phyloP scores from a whole-genome alignment of 2,113 vertebrate species.

The Rhinoderma darwinii region DNA sequence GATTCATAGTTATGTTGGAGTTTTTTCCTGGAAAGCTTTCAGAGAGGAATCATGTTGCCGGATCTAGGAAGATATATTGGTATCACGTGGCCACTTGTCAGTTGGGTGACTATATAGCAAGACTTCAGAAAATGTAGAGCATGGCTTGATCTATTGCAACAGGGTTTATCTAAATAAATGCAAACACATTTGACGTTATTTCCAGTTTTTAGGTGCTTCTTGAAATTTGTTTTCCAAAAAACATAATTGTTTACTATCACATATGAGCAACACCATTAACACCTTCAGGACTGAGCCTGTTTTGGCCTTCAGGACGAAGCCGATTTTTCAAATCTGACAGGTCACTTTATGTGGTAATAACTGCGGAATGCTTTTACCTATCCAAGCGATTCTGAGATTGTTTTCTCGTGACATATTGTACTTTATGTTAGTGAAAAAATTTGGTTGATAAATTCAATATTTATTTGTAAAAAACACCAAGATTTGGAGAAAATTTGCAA shows the following conservation, averaged over 20 bases:
- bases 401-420: too few relatives aligned
- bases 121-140: conserved; percentile 4
- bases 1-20: conserved; percentile 67
- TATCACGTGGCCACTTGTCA: conserved; percentile 57
- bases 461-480: too few relatives aligned
- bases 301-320: too few relatives aligned
- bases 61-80: conserved; percentile 59
- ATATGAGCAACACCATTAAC: not conserved
- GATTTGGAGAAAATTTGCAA: too few relatives aligned
- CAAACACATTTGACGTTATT: conserved; percentile 28
- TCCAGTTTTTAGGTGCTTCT: not conserved
- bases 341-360: too few relatives aligned
- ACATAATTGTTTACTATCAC: not conserved
- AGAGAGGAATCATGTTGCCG: conserved; percentile 62
- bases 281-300: not conserved
- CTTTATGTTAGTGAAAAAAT: too few relatives aligned
- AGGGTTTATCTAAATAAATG: conserved; percentile 32
- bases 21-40: conserved; percentile 67
- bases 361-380: too few relatives aligned
- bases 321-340: too few relatives aligned
- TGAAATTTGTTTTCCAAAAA: not conserved
- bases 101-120: conserved; percentile 25
- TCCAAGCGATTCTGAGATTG: too few relatives aligned
- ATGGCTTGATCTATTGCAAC: conserved; percentile 8
- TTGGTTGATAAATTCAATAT: too few relatives aligned